Conservation (phyloP, 2,113 vertebrate genomes). For the Pionites leucogaster region DNA sequence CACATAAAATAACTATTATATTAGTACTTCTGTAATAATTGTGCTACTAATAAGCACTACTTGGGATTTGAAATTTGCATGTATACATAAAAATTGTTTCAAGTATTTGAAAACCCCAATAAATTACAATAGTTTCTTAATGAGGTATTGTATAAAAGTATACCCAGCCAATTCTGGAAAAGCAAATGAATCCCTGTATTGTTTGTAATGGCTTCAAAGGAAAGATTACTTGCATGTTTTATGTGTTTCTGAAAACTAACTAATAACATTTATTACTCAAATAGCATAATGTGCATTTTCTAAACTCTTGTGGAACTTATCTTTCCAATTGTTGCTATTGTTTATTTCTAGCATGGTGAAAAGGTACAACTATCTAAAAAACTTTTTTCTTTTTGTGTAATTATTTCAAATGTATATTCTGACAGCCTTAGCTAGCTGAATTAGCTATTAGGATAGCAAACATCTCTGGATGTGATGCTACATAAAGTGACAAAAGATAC, state of each 20-base stretch:
- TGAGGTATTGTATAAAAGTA: neutral
- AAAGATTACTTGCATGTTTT: neutral
- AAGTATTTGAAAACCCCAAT: neutral
- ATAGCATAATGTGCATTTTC: neutral
- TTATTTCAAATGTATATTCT: neutral
- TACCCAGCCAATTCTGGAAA: neutral
- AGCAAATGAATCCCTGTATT: neutral
- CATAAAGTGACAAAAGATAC: neutral
- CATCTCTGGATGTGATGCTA: neutral
- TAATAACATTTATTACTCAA: neutral
- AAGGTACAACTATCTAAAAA: neutral
- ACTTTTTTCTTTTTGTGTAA: neutral
- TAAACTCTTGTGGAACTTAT: neutral
- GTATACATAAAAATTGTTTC: neutral
- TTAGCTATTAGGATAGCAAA: slow-evolving; percentile 13
- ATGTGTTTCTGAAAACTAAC: neutral
- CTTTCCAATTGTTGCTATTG: neutral
- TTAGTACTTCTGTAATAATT: neutral
- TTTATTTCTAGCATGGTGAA: neutral
- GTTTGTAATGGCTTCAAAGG: neutral
- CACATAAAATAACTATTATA: neutral
- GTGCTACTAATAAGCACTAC: neutral
- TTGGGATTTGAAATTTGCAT: neutral
- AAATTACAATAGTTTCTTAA: neutral
- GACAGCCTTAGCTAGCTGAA: neutral